Evolutionary conservation across 2,113 vertebrate genomes (phyloP).

Genomic region (Calidris pygmaea): DNA sequence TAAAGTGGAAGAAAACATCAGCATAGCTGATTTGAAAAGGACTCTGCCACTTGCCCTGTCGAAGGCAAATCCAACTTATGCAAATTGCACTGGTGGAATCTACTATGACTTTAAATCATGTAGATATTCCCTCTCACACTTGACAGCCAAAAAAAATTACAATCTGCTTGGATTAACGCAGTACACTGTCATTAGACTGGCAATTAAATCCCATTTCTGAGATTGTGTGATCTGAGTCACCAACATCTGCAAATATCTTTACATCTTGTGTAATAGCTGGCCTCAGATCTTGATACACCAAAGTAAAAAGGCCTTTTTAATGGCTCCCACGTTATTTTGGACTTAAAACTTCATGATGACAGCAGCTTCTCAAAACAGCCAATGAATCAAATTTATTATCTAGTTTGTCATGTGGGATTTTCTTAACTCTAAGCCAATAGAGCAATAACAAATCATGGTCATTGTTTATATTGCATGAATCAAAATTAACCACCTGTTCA

Average conservation of each 20-base stretch:
- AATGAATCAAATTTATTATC: conserved; percentile 57
- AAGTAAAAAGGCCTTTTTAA: conserved; percentile 39
- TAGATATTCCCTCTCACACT: neutral
- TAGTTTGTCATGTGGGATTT: conserved; percentile 17
- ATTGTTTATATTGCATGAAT: neutral
- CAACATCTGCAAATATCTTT: conserved; percentile 64
- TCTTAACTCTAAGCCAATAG: conserved; percentile 14
- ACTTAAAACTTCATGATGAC: conserved; percentile 15
- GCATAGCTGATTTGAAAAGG: neutral
- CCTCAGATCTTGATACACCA: neutral
- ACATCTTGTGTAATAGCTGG: conserved; percentile 64
- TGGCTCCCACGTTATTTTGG: conserved; percentile 7
- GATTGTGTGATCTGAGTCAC: conserved; percentile 48
- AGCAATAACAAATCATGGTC: conserved; percentile 23
- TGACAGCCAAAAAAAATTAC: conserved; percentile 40
- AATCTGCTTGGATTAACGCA: conserved; percentile 4
- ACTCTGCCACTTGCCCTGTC: neutral
- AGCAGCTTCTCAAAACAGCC: conserved; percentile 35
- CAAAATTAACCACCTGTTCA: conserved; percentile 15
- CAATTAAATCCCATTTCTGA: conserved; percentile 33
- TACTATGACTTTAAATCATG: neutral
- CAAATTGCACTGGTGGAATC: neutral
- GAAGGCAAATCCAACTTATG: neutral
- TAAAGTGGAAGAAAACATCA: neutral
- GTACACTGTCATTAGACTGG: conserved; percentile 3